These are phyloP conservation scores for Clitarchus hookeri DNA, from an alignment of 2,888 invertebrate species.

Conservation along the genomic window DNA sequence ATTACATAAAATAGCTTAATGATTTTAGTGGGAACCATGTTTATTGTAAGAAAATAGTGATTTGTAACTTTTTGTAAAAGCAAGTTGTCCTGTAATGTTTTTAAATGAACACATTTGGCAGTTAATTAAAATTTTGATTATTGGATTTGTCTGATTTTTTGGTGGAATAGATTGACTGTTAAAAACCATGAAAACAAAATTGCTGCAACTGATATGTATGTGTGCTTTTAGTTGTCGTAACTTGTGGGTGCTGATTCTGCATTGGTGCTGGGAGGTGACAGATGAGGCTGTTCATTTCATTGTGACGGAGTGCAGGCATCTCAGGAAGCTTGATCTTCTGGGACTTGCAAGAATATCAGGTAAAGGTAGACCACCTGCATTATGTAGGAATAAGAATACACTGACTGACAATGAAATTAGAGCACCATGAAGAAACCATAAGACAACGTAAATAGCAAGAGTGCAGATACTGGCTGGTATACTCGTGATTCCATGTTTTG, in stretches of 20 bases:
- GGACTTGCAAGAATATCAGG: constrained; percentile 28
- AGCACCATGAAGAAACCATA: too few relatives aligned
- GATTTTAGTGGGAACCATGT: too few relatives aligned
- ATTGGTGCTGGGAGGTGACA: constrained; percentile 34
- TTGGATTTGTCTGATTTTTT: neutral
- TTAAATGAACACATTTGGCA: neutral
- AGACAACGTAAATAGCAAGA: too few relatives aligned
- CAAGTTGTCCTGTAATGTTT: too few relatives aligned
- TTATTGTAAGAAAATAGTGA: too few relatives aligned
- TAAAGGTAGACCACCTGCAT: neutral
- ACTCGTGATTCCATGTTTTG: too few relatives aligned
- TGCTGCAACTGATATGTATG: neutral
- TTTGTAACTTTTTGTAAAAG: too few relatives aligned
- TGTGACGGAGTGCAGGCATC: constrained; percentile 16
- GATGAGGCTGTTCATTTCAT: constrained; percentile 26
- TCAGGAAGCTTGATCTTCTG: constrained; percentile 27
- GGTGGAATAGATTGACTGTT: neutral
- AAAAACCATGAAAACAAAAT: neutral
- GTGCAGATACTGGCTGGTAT: too few relatives aligned
- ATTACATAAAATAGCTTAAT: too few relatives aligned
- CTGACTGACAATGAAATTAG: too few relatives aligned
- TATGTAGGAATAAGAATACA: too few relatives aligned
- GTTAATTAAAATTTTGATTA: neutral
- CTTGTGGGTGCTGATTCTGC: neutral
- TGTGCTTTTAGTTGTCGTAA: constrained; percentile 18